These are phyloP conservation scores for Laterallus jamaicensis DNA, from an alignment of 2,113 vertebrate genomes.

Conservation along the genomic window DNA sequence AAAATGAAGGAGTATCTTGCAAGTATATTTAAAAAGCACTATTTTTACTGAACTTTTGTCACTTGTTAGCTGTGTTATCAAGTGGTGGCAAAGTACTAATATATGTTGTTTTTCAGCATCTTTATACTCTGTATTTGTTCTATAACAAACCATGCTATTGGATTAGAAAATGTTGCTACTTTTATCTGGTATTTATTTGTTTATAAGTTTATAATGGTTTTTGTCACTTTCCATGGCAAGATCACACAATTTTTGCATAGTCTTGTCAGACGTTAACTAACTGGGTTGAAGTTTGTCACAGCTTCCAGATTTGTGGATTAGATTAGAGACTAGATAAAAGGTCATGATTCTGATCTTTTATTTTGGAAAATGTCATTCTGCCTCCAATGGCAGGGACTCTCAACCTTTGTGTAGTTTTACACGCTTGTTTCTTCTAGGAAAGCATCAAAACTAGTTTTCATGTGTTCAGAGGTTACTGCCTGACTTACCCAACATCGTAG, in stretches of 20 bases:
- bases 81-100: neutral
- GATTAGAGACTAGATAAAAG: neutral
- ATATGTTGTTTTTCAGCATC: neutral
- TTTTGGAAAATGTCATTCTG: neutral
- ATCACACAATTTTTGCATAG: neutral
- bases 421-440: neutral
- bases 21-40: conserved; percentile 39
- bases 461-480: neutral
- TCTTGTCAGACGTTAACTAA: neutral
- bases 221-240: neutral
- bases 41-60: conserved; percentile 37
- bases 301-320: neutral
- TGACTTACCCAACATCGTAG: neutral
- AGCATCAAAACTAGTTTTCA: neutral
- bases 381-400: neutral
- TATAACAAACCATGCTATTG: neutral
- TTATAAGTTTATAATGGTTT: neutral
- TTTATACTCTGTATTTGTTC: neutral
- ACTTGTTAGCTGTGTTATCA: neutral
- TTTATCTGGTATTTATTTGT: neutral
- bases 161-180: neutral
- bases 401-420: neutral
- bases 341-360: neutral
- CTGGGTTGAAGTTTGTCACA: neutral
- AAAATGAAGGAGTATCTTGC: conserved; percentile 38